A percentile compares a stretch with the other conserved stretches of the same genome.
phyloP scores from a whole-genome alignment of 1,140 invertebrate species.

The Eupeodes corollae region DNA sequence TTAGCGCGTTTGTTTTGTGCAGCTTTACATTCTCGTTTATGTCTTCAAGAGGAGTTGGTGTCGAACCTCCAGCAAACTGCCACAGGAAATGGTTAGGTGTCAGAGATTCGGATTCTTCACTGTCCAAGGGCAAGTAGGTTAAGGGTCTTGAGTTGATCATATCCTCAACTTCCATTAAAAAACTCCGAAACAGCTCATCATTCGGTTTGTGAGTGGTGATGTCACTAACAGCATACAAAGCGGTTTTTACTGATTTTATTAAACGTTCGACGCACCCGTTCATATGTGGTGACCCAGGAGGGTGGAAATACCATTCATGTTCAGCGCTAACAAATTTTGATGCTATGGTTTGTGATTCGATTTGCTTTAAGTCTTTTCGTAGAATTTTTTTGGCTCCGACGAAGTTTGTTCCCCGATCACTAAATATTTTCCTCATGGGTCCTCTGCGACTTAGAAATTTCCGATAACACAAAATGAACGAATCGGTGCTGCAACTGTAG shows the following conservation, averaged over 20 bases:
- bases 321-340: background rate
- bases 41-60: constrained; percentile 5
- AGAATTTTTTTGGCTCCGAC: too few relatives aligned
- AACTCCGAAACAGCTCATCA: background rate
- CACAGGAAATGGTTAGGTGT: constrained; percentile 24
- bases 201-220: background rate
- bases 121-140: constrained; percentile 9
- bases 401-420: too few relatives aligned
- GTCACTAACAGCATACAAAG: background rate
- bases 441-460: too few relatives aligned
- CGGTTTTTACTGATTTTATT: background rate
- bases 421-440: too few relatives aligned
- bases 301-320: background rate
- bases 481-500: too few relatives aligned
- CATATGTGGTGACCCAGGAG: background rate
- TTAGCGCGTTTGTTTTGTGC: constrained; percentile 8
- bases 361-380: background rate
- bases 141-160: constrained; percentile 6
- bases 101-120: constrained; percentile 13
- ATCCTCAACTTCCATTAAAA: constrained; percentile 9
- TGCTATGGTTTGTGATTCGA: background rate
- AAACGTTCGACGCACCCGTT: background rate
- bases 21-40: constrained; percentile 3
- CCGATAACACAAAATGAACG: constrained; percentile 4
- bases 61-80: constrained; percentile 17